phyloP scores from a whole-genome alignment of 92 coral and sea anemone genomes.

The Actinernus sp. region DNA sequence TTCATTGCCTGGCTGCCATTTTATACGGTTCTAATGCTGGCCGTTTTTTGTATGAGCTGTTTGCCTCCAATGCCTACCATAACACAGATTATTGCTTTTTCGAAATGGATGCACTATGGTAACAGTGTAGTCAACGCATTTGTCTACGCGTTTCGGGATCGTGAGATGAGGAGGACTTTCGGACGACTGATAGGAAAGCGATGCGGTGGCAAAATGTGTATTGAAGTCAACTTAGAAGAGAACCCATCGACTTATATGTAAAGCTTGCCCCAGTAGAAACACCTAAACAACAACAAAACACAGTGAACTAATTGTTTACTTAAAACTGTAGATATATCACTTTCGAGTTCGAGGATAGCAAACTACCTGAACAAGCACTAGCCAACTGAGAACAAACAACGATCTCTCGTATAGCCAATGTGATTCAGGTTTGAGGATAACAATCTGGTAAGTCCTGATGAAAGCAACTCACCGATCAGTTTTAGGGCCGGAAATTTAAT shows the following conservation, averaged over 20 bases:
- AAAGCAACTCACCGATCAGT: too few species aligned
- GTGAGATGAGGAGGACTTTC: constrained; percentile 49
- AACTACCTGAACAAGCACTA: too few species aligned
- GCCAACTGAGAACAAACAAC: too few species aligned
- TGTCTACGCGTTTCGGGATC: constrained; percentile 46
- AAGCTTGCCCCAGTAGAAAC: too few species aligned
- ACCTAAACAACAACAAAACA: too few species aligned
- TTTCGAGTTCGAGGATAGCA: too few species aligned
- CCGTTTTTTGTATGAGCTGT: constrained; percentile 33
- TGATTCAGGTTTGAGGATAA: too few species aligned
- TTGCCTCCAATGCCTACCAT: constrained; percentile 10
- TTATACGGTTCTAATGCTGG: constrained; percentile 43
- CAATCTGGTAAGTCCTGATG: too few species aligned
- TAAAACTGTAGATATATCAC: too few species aligned
- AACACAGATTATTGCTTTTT: constrained; percentile 8
- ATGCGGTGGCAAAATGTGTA: constrained; percentile 4
- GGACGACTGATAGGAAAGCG: constrained; percentile 25
- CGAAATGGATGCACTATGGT: constrained; percentile 48
- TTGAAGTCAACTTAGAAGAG: constrained; percentile 5
- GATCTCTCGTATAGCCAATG: too few species aligned
- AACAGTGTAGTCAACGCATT: constrained; percentile 51
- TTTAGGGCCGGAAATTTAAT: too few species aligned
- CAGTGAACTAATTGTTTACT: too few species aligned
- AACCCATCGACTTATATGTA: constrained; percentile 5
- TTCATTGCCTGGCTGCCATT: constrained; percentile 75